These are phyloP conservation scores for Drosophila parabipectinata DNA, from an alignment of 1,140 invertebrate genomes.

Conservation along the genomic window DNA sequence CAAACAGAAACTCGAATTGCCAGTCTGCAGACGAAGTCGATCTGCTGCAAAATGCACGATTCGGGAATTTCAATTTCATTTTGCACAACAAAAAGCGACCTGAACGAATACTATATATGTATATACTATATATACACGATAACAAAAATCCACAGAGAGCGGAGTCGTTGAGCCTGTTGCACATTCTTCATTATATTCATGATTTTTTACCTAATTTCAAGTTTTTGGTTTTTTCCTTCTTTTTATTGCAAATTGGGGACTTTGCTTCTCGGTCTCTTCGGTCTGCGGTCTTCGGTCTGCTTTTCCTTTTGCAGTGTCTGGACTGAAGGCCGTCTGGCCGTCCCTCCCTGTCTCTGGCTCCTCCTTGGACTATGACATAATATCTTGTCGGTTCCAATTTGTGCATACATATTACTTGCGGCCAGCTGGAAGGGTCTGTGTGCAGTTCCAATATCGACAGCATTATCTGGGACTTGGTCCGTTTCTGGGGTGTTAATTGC, in stretches of 20 bases:
- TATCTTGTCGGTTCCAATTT: slow-evolving; percentile 59
- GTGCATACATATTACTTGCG: slow-evolving; percentile 62
- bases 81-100: slow-evolving; percentile 68
- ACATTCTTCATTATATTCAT: slow-evolving; percentile 73
- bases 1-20: slow-evolving; percentile 45
- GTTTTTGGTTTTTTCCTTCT: slow-evolving; percentile 49
- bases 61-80: slow-evolving; percentile 78
- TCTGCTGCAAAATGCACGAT: slow-evolving; percentile 46
- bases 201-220: slow-evolving; percentile 73
- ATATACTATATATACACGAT: slow-evolving; percentile 5
- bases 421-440: slow-evolving; percentile 20
- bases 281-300: slow-evolving; percentile 10
- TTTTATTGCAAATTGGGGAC: slow-evolving; percentile 50
- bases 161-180: slow-evolving; percentile 53
- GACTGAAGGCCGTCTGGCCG: slow-evolving; percentile 40
- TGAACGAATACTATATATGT: slow-evolving; percentile 12
- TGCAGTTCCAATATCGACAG: slow-evolving; percentile 9
- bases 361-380: slow-evolving; percentile 53
- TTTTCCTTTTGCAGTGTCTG: slow-evolving; percentile 32
- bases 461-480: slow-evolving; percentile 11
- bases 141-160: slow-evolving; percentile 5
- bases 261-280: slow-evolving; percentile 13
- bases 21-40: slow-evolving; percentile 31
- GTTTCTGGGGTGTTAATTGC: slow-evolving; percentile 61
- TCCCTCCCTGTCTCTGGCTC: background rate